These are phyloP conservation scores for Ostrea denselamellosa DNA, from an alignment of 1,140 invertebrate genomes.

Conservation along the genomic window DNA sequence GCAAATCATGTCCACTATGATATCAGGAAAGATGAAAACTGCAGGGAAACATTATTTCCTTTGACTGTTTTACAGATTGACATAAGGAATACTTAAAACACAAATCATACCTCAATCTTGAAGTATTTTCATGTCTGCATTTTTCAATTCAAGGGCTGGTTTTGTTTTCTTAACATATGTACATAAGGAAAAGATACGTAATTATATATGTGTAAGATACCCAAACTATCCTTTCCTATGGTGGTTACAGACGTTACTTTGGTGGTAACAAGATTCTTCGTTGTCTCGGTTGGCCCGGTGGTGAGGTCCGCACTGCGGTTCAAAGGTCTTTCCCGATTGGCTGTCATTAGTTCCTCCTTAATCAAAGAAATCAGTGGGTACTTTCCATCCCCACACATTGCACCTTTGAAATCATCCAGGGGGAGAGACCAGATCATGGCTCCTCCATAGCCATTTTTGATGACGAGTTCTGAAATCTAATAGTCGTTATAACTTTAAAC, in stretches of 20 bases:
- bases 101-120: too few relatives aligned
- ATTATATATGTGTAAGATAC: neutral
- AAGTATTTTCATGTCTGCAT: too few relatives aligned
- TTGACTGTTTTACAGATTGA: too few relatives aligned
- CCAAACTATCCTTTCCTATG: neutral
- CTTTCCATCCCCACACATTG: constrained; percentile 88
- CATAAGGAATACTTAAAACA: too few relatives aligned
- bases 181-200: too few relatives aligned
- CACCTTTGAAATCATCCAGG: constrained; percentile 94
- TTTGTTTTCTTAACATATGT: too few relatives aligned
- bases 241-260: neutral
- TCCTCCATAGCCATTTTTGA: constrained; percentile 92
- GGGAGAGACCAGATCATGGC: constrained; percentile 98
- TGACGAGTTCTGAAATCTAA: constrained; percentile 89
- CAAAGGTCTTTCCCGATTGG: constrained; percentile 1
- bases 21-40: neutral
- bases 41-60: too few relatives aligned
- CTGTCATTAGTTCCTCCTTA: constrained; percentile 73
- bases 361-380: constrained; percentile 93
- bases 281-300: neutral
- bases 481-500: neutral
- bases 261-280: too few relatives aligned
- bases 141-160: too few relatives aligned
- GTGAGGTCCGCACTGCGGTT: neutral
- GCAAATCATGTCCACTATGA: neutral